phyloP scores from a whole-genome alignment of 1,140 invertebrate species.

The Mizuhopecten yessoensis region DNA sequence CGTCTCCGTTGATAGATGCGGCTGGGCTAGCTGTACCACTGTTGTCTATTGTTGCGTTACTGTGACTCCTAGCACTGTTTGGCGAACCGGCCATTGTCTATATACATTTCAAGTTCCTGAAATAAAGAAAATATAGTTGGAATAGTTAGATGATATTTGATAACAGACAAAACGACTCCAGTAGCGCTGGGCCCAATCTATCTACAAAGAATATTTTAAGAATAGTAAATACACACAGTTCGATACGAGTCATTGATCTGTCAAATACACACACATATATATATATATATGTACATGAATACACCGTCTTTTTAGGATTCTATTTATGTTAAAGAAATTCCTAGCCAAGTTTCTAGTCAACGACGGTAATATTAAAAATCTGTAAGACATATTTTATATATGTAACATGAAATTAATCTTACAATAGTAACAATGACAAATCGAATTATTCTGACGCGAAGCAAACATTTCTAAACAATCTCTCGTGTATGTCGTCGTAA shows the following conservation, averaged over 20 bases:
- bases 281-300: neutral
- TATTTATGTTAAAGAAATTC: neutral
- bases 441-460: neutral
- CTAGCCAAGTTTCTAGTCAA: neutral
- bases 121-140: neutral
- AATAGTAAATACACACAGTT: neutral
- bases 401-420: neutral
- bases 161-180: neutral
- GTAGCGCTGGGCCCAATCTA: neutral
- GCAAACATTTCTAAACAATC: neutral
- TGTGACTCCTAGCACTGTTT: neutral
- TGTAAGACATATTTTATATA: neutral
- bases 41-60: too few species aligned
- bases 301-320: neutral
- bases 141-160: conserved; percentile 19
- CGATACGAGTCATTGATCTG: conserved; percentile 7
- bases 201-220: neutral
- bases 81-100: neutral
- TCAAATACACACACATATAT: conserved; percentile 2
- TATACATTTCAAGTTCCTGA: conserved; percentile 23
- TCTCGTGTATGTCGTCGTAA: neutral
- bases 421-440: neutral
- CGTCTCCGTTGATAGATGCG: neutral
- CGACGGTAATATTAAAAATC: neutral
- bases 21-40: too few species aligned